These are phyloP conservation scores for Heteromurus nitidus DNA, from an alignment of 2,888 invertebrate genomes.

Conservation along the genomic window DNA sequence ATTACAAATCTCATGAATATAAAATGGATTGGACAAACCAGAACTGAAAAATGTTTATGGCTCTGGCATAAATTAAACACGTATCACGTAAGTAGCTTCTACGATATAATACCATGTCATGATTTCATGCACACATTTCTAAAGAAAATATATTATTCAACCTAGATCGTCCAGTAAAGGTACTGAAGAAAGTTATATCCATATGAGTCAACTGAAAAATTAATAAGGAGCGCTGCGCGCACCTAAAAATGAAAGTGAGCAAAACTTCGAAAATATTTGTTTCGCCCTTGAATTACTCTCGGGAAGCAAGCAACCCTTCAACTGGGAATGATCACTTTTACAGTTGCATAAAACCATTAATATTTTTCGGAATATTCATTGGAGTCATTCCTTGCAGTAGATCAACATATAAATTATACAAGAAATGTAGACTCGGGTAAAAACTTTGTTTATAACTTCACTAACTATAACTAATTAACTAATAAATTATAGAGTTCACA, in stretches of 20 bases:
- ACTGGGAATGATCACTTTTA: background rate
- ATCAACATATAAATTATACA: background rate
- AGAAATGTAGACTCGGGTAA: too few species aligned
- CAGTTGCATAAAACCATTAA: background rate
- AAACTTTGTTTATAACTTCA: too few species aligned
- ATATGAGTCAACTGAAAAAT: background rate
- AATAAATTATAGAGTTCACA: too few species aligned
- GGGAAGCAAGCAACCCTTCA: background rate
- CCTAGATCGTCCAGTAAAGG: background rate
- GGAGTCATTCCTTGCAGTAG: background rate
- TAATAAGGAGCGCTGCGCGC: too few species aligned
- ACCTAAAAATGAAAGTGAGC: background rate
- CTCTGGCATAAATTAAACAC: too few species aligned
- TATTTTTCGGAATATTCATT: background rate
- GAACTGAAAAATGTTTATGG: too few species aligned
- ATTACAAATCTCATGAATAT: too few species aligned
- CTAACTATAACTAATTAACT: too few species aligned
- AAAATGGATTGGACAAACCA: too few species aligned
- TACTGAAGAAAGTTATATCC: background rate
- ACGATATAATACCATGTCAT: too few species aligned
- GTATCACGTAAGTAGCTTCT: too few species aligned
- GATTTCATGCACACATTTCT: too few species aligned
- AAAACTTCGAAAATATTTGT: background rate
- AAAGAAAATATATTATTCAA: background rate
- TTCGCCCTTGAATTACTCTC: background rate